Evolutionary conservation across 2,888 invertebrate genomes (phyloP), one percentile per base, ranked within the genome.

Genomic region (Pedicia rivosa): DNA sequence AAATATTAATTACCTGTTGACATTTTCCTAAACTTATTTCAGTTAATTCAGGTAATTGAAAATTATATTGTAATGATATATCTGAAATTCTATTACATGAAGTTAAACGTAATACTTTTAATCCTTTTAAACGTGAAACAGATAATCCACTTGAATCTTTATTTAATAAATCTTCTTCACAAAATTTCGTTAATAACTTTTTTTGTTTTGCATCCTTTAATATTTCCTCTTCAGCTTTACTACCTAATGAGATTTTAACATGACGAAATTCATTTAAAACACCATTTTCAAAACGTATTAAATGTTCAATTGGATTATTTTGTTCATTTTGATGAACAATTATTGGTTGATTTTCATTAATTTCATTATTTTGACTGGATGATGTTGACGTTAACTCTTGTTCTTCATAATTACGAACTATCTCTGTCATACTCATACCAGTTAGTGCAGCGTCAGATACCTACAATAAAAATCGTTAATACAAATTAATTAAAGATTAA

Each of bases 11-110:
- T n/a, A n/a, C n/a, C 56, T 78, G 74, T 48, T 76, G 74, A 48
- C 80, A 78, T 52, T 72, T 68, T 41, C 74, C 74, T 34, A 82
- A 57, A 49, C 72, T 66, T 16, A 82, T 59, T 40, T 63, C 60
- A 22, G 59, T 57, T 6, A 82, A 59, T 54, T 78, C 78, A 35
- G 66, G 63, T 48, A 78, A 78, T 41, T 66, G 66, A 42, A 81
- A 67, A 26, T 76, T 72, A 47, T 77, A 72, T 42, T 68, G 74
- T 8, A 82, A 52, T 42, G 79, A 77, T 1, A 76, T 70, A 55
- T 82, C 80, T 13, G 78, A 75, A 36, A 82, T 72, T 54, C 69
- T 70, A 44, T 72, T 74, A 50, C 81, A 81, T 2, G 72, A 70
- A 40, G 72, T 69, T 12, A 82, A 59, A 50, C 79, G 73, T 5